phyloP scores from a whole-genome alignment of 2,113 vertebrate genomes.

The Rhinichthys klamathensis region DNA sequence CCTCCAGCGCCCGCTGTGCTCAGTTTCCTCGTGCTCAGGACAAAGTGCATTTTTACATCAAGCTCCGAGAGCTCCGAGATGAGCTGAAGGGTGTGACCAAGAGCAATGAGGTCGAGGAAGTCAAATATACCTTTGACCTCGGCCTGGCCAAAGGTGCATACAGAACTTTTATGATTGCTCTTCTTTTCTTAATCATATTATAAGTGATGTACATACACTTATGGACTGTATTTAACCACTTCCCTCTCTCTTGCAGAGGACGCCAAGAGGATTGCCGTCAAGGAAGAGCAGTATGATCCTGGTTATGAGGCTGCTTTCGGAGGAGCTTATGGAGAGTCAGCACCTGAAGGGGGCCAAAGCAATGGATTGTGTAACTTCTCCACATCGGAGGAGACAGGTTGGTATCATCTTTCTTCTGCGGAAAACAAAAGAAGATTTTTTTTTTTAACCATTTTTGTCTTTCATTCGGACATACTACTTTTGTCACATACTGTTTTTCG shows the following conservation, averaged over 20 bases:
- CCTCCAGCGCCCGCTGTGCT: conserved; percentile 94
- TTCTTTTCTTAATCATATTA: not conserved
- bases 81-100: conserved; percentile 83
- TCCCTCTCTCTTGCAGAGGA: conserved; percentile 79
- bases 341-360: conserved; percentile 60
- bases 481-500: too few species aligned
- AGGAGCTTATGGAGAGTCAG: conserved; percentile 78
- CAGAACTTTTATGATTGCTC: not conserved
- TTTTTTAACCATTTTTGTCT: too few species aligned
- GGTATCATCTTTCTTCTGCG: not conserved
- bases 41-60: conserved; percentile 99
- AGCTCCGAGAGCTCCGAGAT: conserved; percentile 91
- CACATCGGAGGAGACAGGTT: conserved; percentile 78
- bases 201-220: not conserved
- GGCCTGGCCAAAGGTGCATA: conserved; percentile 88
- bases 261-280: conserved; percentile 94
- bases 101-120: conserved; percentile 84
- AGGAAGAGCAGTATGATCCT: conserved; percentile 95
- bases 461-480: too few species aligned
- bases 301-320: conserved; percentile 94
- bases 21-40: conserved; percentile 98
- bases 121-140: conserved; percentile 87
- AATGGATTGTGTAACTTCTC: conserved; percentile 80
- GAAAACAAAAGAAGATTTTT: not conserved
- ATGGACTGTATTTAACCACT: not conserved